Evolutionary conservation across 2,888 invertebrate species (phyloP).

Genomic region (Nomada lathburiana): DNA sequence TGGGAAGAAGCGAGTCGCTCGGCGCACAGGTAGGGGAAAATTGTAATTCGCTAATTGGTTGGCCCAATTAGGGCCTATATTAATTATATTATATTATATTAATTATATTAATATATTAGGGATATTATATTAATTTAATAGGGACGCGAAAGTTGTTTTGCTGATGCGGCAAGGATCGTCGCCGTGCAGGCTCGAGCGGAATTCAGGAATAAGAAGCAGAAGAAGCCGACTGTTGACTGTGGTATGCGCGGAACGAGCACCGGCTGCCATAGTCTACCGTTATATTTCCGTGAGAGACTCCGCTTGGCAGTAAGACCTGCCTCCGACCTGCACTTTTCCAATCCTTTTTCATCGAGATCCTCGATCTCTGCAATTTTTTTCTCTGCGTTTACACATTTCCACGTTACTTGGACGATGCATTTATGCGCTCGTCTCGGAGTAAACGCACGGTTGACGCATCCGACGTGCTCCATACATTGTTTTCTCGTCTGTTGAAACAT

Average conservation of each 20-base stretch:
- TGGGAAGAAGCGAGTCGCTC: neutral
- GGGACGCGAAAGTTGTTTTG: slow-evolving; percentile 39
- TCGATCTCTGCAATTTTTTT: slow-evolving; percentile 20
- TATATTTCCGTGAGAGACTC: slow-evolving; percentile 63
- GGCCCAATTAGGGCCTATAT: slow-evolving; percentile 42
- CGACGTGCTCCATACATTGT: too few species aligned
- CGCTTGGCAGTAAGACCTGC: slow-evolving; percentile 2
- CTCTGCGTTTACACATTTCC: neutral
- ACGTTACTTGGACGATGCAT: too few species aligned
- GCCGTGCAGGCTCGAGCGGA: slow-evolving; percentile 56
- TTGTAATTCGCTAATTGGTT: slow-evolving; percentile 39
- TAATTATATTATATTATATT: too few species aligned
- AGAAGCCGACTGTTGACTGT: slow-evolving; percentile 31
- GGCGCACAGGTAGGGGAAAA: neutral
- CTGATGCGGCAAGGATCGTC: slow-evolving; percentile 17
- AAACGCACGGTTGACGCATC: neutral
- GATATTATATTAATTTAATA: slow-evolving; percentile 55
- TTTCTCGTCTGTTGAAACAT: too few species aligned
- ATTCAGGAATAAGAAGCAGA: slow-evolving; percentile 62
- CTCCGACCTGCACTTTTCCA: slow-evolving; percentile 6
- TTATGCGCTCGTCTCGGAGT: neutral
- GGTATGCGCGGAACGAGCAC: slow-evolving; percentile 66
- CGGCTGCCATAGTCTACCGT: slow-evolving; percentile 67
- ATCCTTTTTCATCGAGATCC: neutral
- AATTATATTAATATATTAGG: too few species aligned